Percentiles rank a stretch among this genome's conserved stretches.
These are phyloP conservation scores for Anarrhichthys ocellatus DNA, from an alignment of 2,113 vertebrate genomes.

Conservation along the genomic window DNA sequence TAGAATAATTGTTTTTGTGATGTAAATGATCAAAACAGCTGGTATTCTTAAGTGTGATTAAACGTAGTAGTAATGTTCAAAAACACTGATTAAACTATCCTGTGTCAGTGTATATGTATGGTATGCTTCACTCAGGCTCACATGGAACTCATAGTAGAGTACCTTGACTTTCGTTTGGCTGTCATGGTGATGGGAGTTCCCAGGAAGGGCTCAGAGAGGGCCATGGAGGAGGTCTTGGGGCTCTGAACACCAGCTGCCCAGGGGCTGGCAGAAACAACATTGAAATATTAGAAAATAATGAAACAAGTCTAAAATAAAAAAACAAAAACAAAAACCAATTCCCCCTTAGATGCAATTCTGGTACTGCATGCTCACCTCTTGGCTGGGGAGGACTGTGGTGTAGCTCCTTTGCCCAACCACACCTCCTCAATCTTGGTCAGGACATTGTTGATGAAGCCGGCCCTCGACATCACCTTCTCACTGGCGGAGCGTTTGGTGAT, in stretches of 20 bases:
- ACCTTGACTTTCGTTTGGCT: conserved; percentile 90
- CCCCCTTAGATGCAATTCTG: not conserved
- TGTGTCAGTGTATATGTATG: not conserved
- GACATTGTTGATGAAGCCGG: conserved; percentile 91
- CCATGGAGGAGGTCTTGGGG: conserved; percentile 36
- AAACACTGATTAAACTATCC: not conserved
- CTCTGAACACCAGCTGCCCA: conserved; percentile 68
- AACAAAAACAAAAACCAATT: no score
- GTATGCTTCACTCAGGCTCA: not conserved
- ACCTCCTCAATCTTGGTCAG: conserved; percentile 93
- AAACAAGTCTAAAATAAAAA: not conserved
- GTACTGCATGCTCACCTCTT: conserved; percentile 78
- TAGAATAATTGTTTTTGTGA: not conserved
- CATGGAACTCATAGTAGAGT: conserved; percentile 12
- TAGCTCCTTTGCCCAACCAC: conserved; percentile 83
- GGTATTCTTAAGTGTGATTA: no score
- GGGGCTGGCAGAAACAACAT: conserved; percentile 70
- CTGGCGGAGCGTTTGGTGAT: conserved; percentile 84
- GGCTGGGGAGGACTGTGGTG: conserved; percentile 67
- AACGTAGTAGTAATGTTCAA: no score
- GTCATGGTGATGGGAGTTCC: conserved; percentile 89
- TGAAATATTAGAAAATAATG: conserved; percentile 4
- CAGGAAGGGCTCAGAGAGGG: conserved; percentile 86
- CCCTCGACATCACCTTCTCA: conserved; percentile 88
- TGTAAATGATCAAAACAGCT: not conserved